Percentiles rank a stretch among this genome's conserved stretches.
Evolutionary conservation across 2,888 invertebrate genomes (phyloP).

Genomic region (Tetranychus piercei): DNA sequence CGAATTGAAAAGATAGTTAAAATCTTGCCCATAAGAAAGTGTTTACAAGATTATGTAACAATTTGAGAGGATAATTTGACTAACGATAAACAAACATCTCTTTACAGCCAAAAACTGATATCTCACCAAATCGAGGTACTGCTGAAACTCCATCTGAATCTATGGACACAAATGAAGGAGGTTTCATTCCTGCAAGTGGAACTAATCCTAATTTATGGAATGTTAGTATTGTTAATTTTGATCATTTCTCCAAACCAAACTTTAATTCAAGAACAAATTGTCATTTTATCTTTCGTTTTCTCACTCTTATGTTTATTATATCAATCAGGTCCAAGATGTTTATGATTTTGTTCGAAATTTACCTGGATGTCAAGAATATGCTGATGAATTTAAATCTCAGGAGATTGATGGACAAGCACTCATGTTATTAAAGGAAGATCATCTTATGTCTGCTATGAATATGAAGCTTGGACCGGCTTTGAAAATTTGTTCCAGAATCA

Average conservation of each 20-base stretch:
- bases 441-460: constrained; percentile 77
- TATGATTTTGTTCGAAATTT: constrained; percentile 67
- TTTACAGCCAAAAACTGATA: neutral
- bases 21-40: too few relatives aligned
- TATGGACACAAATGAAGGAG: neutral
- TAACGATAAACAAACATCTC: too few relatives aligned
- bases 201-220: constrained; percentile 48
- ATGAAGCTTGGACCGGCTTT: constrained; percentile 90
- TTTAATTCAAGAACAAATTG: neutral
- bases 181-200: constrained; percentile 13
- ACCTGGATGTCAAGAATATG: constrained; percentile 76
- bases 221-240: constrained; percentile 26
- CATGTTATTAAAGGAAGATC: constrained; percentile 74
- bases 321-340: constrained; percentile 54
- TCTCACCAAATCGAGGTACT: neutral
- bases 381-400: constrained; percentile 80
- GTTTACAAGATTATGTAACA: too few relatives aligned
- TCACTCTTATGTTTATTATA: neutral
- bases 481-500: constrained; percentile 77
- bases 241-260: neutral
- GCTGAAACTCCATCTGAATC: neutral
- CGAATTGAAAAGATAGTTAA: too few relatives aligned
- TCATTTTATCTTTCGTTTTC: neutral
- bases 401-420: constrained; percentile 91
- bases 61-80: too few relatives aligned